phyloP scores from a whole-genome alignment of 2,888 invertebrate species.

The Caenorhabditis sinica region DNA sequence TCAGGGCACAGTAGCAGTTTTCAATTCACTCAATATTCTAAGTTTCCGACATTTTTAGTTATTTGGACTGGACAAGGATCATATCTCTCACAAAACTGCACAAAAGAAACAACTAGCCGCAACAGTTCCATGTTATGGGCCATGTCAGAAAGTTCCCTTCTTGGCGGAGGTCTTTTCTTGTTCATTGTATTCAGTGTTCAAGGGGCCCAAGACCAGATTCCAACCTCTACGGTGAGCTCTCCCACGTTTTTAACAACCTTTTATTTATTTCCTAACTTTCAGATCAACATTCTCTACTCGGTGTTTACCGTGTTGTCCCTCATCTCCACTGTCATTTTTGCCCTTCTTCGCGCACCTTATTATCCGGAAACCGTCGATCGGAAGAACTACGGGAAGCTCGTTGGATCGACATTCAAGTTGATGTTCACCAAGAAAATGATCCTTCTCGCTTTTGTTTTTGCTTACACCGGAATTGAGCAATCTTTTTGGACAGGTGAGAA shows the following conservation, averaged over 20 bases:
- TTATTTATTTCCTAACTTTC: slow-evolving; percentile 84
- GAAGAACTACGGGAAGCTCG: slow-evolving; percentile 54
- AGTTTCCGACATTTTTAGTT: slow-evolving; percentile 49
- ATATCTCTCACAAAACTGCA: slow-evolving; percentile 73
- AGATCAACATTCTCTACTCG: slow-evolving; percentile 88
- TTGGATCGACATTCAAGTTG: slow-evolving; percentile 72
- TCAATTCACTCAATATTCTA: neutral
- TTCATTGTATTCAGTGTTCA: slow-evolving; percentile 89
- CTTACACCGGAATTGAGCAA: slow-evolving; percentile 74
- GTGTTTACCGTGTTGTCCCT: slow-evolving; percentile 88
- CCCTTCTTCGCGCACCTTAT: slow-evolving; percentile 82
- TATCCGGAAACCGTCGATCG: slow-evolving; percentile 57
- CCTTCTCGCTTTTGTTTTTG: slow-evolving; percentile 74
- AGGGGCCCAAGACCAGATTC: slow-evolving; percentile 71
- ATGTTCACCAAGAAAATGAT: slow-evolving; percentile 75
- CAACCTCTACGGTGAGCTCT: slow-evolving; percentile 67
- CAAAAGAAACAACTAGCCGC: slow-evolving; percentile 69
- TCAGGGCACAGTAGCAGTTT: too few relatives aligned
- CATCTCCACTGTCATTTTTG: slow-evolving; percentile 87
- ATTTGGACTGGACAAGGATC: slow-evolving; percentile 76
- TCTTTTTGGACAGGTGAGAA: slow-evolving; percentile 76
- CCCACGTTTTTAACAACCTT: neutral
- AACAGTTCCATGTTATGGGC: slow-evolving; percentile 75
- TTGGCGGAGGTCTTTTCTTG: slow-evolving; percentile 96
- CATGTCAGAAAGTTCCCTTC: slow-evolving; percentile 85